Percentiles rank a stretch among this genome's conserved stretches.
phyloP scores from a whole-genome alignment of 2,113 vertebrate species.

The Ceratotherium simum region DNA sequence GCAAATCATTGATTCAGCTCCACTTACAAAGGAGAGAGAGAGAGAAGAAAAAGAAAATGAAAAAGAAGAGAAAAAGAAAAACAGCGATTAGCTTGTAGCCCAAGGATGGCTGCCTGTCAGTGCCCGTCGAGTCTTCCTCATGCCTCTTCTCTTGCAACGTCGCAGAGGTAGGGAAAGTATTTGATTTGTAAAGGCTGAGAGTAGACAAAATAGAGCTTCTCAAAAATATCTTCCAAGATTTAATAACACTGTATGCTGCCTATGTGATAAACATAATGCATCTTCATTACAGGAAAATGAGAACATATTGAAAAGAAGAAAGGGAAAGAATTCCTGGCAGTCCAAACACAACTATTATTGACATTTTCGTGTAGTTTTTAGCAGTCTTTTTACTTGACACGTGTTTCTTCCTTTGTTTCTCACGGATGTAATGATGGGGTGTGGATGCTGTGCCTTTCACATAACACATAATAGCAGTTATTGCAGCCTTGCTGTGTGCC shows the following conservation, averaged over 20 bases:
- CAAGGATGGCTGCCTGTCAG: not conserved
- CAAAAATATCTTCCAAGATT: not conserved
- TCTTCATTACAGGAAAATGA: conserved; percentile 38
- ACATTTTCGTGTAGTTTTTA: not conserved
- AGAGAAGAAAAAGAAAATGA: not conserved
- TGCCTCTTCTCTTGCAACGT: not conserved
- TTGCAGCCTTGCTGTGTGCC: not conserved
- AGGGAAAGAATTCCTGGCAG: not conserved
- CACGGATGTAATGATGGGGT: not conserved
- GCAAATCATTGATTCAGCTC: conserved; percentile 54
- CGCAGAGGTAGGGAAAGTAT: conserved; percentile 15
- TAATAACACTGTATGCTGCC: not conserved
- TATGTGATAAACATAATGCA: not conserved
- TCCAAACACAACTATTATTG: not conserved
- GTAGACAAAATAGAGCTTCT: conserved; percentile 7
- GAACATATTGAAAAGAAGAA: conserved; percentile 24
- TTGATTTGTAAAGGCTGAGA: not conserved
- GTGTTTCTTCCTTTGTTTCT: not conserved
- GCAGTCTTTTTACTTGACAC: not conserved
- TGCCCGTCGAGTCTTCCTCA: not conserved
- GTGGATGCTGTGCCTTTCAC: not conserved
- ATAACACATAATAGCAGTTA: not conserved
- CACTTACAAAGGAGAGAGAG: not conserved
- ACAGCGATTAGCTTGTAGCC: not conserved
- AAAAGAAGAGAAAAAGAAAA: not conserved